A percentile compares a stretch with the other conserved stretches of the same genome.
Evolutionary conservation across 1,140 invertebrate species (phyloP).

Genomic region (Rhynchophorus ferrugineus): DNA sequence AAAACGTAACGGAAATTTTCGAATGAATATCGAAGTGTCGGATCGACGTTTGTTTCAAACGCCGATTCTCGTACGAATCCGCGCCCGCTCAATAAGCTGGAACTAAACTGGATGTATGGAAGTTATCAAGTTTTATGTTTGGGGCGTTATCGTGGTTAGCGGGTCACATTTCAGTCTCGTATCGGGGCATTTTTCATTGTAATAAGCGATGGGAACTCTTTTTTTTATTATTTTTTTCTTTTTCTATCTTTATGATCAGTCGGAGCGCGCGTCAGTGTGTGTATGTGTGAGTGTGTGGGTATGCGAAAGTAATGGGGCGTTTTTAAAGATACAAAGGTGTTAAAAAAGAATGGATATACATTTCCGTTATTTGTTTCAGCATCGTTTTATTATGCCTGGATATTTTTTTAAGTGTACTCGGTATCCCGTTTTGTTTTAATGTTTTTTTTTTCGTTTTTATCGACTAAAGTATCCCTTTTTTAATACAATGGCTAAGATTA

Average conservation of each 20-base stretch:
- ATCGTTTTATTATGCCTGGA: no score
- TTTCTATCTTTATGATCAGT: not conserved
- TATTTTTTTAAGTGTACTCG: no score
- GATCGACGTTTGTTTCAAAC: no score
- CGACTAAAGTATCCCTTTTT: no score
- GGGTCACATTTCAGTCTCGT: constrained; percentile 8
- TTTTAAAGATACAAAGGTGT: not conserved
- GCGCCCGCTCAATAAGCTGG: constrained; percentile 17
- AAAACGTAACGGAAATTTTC: no score
- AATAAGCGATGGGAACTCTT: not conserved
- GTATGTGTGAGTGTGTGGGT: not conserved
- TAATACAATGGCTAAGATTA: no score
- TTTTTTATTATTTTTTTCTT: no score
- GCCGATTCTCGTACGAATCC: no score
- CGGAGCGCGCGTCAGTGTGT: not conserved
- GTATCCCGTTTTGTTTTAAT: no score
- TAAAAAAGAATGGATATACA: not conserved
- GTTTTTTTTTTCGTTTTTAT: no score
- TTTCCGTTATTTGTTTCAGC: not conserved
- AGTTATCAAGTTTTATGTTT: constrained; percentile 21
- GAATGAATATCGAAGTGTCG: no score
- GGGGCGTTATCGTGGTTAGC: constrained; percentile 13
- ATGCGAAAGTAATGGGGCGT: not conserved
- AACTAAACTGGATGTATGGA: constrained; percentile 21
- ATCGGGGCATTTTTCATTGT: not conserved